Evolutionary conservation across 2,113 vertebrate genomes (phyloP).

Genomic region (Castor canadensis): DNA sequence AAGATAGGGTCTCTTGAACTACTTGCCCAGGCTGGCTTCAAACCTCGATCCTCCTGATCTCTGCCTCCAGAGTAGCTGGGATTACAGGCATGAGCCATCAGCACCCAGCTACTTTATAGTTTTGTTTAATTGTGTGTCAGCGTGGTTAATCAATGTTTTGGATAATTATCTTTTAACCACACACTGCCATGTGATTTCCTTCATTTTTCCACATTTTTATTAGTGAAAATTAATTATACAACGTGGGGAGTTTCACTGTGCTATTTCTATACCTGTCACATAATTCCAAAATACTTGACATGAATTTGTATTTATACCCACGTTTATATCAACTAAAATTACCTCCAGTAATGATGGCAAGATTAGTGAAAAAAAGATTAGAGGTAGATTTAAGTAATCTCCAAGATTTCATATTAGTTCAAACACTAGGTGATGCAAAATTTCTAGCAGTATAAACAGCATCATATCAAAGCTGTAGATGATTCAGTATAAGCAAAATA

Average conservation of each 20-base stretch:
- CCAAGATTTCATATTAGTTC: not conserved
- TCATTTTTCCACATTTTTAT: too few relatives aligned
- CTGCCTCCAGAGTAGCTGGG: too few relatives aligned
- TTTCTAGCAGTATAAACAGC: not conserved
- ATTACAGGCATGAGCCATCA: too few relatives aligned
- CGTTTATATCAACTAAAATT: not conserved
- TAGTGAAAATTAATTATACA: too few relatives aligned
- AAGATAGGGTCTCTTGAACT: too few relatives aligned
- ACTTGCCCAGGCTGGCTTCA: too few relatives aligned
- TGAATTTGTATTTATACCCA: not conserved
- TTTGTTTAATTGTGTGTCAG: not conserved
- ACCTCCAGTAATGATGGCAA: not conserved
- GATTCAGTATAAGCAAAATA: not conserved
- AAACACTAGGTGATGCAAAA: not conserved
- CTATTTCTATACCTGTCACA: too few relatives aligned
- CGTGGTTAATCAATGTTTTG: too few relatives aligned
- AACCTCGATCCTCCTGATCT: too few relatives aligned
- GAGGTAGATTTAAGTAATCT: not conserved
- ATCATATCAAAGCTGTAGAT: not conserved
- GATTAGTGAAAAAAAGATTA: not conserved
- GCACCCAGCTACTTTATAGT: too few relatives aligned
- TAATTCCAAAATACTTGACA: not conserved
- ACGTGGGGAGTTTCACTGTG: too few relatives aligned
- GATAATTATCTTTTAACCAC: not conserved
- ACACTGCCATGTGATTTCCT: not conserved